These are phyloP conservation scores for Percina caprodes DNA, from an alignment of 2,113 vertebrate species.

Conservation along the genomic window DNA sequence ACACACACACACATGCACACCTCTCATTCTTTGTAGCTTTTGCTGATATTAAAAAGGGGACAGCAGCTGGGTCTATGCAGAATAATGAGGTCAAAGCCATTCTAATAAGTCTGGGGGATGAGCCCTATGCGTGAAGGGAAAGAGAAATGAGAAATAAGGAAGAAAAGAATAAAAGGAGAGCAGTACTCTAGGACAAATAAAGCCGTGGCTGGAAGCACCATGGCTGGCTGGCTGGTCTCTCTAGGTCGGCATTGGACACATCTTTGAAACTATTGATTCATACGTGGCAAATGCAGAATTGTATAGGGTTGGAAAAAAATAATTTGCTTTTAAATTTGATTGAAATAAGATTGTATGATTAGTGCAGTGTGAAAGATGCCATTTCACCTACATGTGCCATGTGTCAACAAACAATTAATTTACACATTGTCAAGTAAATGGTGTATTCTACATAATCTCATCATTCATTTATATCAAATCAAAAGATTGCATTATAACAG, in stretches of 20 bases:
- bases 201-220: slow-evolving; percentile 27
- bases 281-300: not conserved
- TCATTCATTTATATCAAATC: not conserved
- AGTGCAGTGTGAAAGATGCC: not conserved
- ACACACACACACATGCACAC: slow-evolving; percentile 11
- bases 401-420: not conserved
- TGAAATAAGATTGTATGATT: not conserved
- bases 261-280: slow-evolving; percentile 4
- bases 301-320: not conserved
- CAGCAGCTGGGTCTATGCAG: slow-evolving; percentile 80
- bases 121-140: slow-evolving; percentile 58
- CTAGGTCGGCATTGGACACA: not conserved
- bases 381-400: not conserved
- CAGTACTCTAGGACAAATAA: slow-evolving; percentile 69
- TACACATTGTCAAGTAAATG: not conserved
- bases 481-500: not conserved
- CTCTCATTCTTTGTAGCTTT: slow-evolving; percentile 64
- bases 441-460: not conserved
- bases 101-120: slow-evolving; percentile 80
- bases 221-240: slow-evolving; percentile 16
- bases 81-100: slow-evolving; percentile 83
- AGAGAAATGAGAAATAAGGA: slow-evolving; percentile 64
- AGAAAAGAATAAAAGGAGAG: slow-evolving; percentile 55
- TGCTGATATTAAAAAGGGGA: slow-evolving; percentile 82
- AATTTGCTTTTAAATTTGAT: not conserved